Percentiles rank a stretch among this genome's conserved stretches.
Evolutionary conservation across 2,888 invertebrate species (phyloP).

Genomic region (Pristionchus maxplancki): DNA sequence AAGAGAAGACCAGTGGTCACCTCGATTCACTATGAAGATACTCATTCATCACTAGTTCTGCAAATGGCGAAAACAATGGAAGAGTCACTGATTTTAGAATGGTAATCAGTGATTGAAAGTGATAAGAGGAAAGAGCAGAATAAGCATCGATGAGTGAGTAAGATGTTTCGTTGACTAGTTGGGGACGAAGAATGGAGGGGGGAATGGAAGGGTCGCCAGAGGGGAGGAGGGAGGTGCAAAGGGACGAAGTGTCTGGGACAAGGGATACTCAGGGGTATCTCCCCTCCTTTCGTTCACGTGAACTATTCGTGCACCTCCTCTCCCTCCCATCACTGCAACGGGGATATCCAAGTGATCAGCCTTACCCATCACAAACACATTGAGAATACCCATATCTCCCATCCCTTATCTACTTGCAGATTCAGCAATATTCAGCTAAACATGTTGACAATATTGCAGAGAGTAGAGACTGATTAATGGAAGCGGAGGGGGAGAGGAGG

Average conservation of each 20-base stretch:
- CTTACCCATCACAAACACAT: background rate
- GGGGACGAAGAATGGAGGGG: background rate
- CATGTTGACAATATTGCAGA: constrained; percentile 27
- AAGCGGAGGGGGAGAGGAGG: background rate
- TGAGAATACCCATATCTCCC: background rate
- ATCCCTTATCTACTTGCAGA: background rate
- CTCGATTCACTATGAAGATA: background rate
- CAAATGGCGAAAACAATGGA: constrained; percentile 17
- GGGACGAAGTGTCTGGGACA: background rate
- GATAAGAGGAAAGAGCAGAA: constrained; percentile 21
- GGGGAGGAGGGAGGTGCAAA: background rate
- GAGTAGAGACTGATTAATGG: background rate
- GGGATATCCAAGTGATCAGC: background rate
- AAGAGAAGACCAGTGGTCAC: constrained; percentile 1
- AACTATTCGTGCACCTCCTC: background rate
- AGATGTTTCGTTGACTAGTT: background rate
- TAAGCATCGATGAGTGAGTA: background rate
- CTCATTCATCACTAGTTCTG: background rate
- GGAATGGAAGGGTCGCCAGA: background rate
- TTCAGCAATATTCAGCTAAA: constrained; percentile 25
- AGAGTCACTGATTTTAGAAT: background rate
- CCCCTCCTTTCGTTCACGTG: constrained; percentile 25
- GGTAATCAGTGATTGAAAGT: background rate
- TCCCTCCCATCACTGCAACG: background rate
- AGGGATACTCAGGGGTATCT: background rate